phyloP scores from a whole-genome alignment of 30 jellyfish, hydroid and myxozoan genomes.

The Aurelia aurita region DNA sequence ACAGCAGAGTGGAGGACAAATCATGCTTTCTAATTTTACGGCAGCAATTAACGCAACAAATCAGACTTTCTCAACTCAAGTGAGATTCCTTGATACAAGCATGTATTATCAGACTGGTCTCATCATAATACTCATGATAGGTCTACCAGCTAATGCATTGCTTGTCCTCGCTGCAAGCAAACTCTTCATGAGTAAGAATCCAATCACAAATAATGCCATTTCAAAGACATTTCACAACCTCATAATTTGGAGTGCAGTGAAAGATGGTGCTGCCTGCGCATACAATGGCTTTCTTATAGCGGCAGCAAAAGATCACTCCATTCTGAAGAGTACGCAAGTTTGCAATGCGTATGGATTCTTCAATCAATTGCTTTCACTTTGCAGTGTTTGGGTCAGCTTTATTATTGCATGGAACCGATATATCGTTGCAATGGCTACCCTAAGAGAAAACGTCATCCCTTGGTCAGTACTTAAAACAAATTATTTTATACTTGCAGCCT shows the following conservation, averaged over 20 bases:
- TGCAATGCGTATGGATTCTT: constrained; percentile 16
- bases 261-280: not conserved
- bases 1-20: too few relatives aligned
- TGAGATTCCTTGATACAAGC: too few relatives aligned
- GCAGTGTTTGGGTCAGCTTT: not conserved
- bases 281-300: not conserved
- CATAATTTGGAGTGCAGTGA: not conserved
- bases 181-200: too few relatives aligned
- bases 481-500: not conserved
- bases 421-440: constrained; percentile 7
- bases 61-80: too few relatives aligned
- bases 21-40: too few relatives aligned
- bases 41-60: too few relatives aligned
- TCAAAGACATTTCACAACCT: constrained; percentile 11
- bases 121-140: too few relatives aligned
- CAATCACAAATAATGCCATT: not conserved
- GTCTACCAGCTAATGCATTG: too few relatives aligned
- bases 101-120: too few relatives aligned
- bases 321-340: too few relatives aligned
- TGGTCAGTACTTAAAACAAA: constrained; percentile 20
- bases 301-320: not conserved
- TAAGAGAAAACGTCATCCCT: not conserved
- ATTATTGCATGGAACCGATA: constrained; percentile 17
- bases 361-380: not conserved
- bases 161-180: too few relatives aligned